phyloP scores from a whole-genome alignment of 2,888 invertebrate species.

The Tetragonisca angustula region DNA sequence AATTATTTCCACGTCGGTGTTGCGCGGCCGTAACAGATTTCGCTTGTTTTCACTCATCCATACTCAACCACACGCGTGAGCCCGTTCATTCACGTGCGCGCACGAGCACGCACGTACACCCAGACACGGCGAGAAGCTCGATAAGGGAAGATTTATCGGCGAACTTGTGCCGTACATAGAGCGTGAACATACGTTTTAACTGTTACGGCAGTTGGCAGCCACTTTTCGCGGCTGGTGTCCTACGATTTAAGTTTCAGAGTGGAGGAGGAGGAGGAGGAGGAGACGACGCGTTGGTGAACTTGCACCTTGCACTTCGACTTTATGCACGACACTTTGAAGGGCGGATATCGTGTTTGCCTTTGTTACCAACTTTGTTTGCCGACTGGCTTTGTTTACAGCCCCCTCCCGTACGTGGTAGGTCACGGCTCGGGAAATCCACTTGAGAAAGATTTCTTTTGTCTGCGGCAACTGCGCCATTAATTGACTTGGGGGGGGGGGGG shows the following conservation, averaged over 20 bases:
- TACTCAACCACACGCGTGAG: not conserved
- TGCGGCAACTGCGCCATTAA: slow-evolving; percentile 61
- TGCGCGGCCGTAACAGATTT: slow-evolving; percentile 34
- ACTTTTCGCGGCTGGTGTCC: slow-evolving; percentile 47
- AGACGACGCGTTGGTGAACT: slow-evolving; percentile 46
- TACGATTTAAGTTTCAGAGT: slow-evolving; percentile 49
- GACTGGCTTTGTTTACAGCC: slow-evolving; percentile 63
- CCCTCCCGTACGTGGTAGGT: slow-evolving; percentile 59
- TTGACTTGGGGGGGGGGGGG: slow-evolving; percentile 54
- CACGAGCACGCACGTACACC: not conserved
- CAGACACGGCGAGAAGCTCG: slow-evolving; percentile 26
- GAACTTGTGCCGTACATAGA: slow-evolving; percentile 65
- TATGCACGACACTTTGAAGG: slow-evolving; percentile 65
- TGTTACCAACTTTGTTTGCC: slow-evolving; percentile 72
- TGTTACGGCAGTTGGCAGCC: slow-evolving; percentile 51
- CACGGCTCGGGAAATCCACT: slow-evolving; percentile 67
- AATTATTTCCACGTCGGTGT: slow-evolving; percentile 50
- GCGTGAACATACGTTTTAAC: slow-evolving; percentile 62
- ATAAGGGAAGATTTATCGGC: slow-evolving; percentile 67
- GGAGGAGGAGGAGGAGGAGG: not conserved
- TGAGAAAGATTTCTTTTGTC: slow-evolving; percentile 69
- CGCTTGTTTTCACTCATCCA: slow-evolving; percentile 28
- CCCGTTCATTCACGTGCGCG: slow-evolving; percentile 1
- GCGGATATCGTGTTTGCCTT: slow-evolving; percentile 72
- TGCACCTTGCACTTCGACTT: slow-evolving; percentile 71